These are phyloP conservation scores for Aurelia aurita DNA, from an alignment of 30 jellyfish, hydroid and myxozoan species.

Conservation along the genomic window DNA sequence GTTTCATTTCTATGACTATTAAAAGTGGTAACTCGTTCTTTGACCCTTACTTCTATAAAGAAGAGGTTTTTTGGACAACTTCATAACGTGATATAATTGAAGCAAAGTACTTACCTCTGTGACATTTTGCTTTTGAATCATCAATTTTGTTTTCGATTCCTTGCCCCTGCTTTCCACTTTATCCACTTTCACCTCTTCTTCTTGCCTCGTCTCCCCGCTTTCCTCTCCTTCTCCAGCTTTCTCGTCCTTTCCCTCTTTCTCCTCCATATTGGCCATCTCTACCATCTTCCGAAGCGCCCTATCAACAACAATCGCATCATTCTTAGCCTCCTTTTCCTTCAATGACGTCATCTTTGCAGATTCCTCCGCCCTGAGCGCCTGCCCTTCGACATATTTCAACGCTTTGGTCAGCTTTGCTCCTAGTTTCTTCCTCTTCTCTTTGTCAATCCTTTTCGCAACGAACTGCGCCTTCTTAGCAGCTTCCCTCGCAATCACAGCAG, in stretches of 20 bases:
- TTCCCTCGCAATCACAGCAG: constrained; percentile 70
- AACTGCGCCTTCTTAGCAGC: constrained; percentile 74
- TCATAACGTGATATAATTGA: too few relatives aligned
- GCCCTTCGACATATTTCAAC: constrained; percentile 42
- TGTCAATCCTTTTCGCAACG: constrained; percentile 31
- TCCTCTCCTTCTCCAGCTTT: constrained; percentile 4
- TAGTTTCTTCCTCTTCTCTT: constrained; percentile 17
- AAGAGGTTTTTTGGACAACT: too few relatives aligned
- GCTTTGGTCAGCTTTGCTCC: constrained; percentile 36
- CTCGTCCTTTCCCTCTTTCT: constrained; percentile 2
- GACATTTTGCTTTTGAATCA: neutral
- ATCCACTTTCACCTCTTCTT: neutral
- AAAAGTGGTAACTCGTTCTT: too few relatives aligned
- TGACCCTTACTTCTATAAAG: too few relatives aligned
- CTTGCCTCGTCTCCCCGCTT: neutral
- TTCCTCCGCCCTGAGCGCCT: constrained; percentile 66
- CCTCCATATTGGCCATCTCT: constrained; percentile 1
- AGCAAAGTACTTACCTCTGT: too few relatives aligned
- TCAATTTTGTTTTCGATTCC: neutral
- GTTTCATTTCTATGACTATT: too few relatives aligned
- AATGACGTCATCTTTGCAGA: constrained; percentile 73
- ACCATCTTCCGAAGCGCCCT: constrained; percentile 58
- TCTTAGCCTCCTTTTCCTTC: constrained; percentile 49
- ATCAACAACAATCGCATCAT: constrained; percentile 64
- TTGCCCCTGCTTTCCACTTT: neutral